phyloP scores from a whole-genome alignment of 2,113 vertebrate genomes.

The Spea bombifrons region DNA sequence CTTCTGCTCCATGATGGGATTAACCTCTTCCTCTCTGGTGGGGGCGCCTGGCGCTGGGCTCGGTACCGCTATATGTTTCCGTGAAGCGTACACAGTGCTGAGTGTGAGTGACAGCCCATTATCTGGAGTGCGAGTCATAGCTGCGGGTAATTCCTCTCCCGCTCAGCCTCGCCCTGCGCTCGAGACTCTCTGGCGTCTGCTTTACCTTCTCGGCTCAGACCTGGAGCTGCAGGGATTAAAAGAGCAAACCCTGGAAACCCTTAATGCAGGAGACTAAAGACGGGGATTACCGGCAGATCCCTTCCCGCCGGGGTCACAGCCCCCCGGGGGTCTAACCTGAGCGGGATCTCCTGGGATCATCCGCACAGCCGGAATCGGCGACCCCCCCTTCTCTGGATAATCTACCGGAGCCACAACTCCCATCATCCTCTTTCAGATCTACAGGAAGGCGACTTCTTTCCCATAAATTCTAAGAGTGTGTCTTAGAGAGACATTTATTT shows the following conservation, averaged over 20 bases:
- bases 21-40: too few species aligned
- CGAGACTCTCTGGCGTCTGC: slow-evolving; percentile 35
- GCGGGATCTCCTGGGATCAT: too few species aligned
- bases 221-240: slow-evolving; percentile 29
- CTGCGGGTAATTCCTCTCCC: slow-evolving; percentile 16
- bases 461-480: too few species aligned
- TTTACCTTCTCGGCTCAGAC: slow-evolving; percentile 15
- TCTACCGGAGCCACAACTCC: too few species aligned
- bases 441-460: too few species aligned
- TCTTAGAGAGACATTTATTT: too few species aligned
- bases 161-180: slow-evolving; percentile 19
- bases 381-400: too few species aligned
- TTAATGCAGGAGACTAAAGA: neutral
- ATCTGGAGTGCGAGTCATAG: slow-evolving; percentile 7
- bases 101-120: slow-evolving; percentile 22
- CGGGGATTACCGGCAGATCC: neutral
- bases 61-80: too few species aligned
- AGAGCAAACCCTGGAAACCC: neutral
- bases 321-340: neutral
- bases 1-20: too few species aligned
- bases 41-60: too few species aligned
- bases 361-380: too few species aligned
- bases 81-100: neutral
- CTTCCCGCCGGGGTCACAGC: neutral
- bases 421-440: too few species aligned